Evolutionary conservation across 2,113 vertebrate species (phyloP).

Genomic region (Pelodiscus sinensis): DNA sequence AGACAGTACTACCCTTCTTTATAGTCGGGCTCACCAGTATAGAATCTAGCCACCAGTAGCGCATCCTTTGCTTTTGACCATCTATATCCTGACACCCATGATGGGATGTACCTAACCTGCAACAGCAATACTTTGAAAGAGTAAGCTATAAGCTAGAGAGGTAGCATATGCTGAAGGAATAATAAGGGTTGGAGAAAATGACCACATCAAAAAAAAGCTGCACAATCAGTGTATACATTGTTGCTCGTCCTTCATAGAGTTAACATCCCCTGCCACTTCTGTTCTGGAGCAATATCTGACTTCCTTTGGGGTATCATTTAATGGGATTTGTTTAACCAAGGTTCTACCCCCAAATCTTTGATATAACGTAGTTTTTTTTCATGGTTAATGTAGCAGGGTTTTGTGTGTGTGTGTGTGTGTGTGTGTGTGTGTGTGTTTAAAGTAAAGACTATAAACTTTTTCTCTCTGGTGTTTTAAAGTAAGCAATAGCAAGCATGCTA

Average conservation of each 20-base stretch:
- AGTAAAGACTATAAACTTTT: neutral
- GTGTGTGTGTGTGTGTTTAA: neutral
- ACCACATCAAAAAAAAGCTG: neutral
- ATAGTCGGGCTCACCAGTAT: too few species aligned
- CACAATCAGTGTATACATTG: neutral
- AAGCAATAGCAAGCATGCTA: neutral
- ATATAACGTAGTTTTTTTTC: neutral
- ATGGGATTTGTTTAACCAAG: accelerated
- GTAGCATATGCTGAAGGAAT: neutral
- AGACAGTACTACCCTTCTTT: too few species aligned
- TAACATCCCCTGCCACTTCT: accelerated
- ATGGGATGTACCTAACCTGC: too few species aligned
- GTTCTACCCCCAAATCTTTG: neutral
- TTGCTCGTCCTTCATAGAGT: neutral
- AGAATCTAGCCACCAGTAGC: too few species aligned
- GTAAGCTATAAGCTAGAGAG: neutral
- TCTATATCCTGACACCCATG: too few species aligned
- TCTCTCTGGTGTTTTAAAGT: neutral
- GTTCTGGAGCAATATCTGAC: neutral
- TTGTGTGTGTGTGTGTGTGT: too few species aligned
- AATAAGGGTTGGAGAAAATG: neutral
- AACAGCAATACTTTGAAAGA: neutral
- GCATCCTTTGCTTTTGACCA: too few species aligned
- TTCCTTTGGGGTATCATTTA: neutral
- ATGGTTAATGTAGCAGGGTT: neutral